Evolutionary conservation across 2,113 vertebrate genomes (phyloP).

Genomic region (Ceyx cyanopectus): DNA sequence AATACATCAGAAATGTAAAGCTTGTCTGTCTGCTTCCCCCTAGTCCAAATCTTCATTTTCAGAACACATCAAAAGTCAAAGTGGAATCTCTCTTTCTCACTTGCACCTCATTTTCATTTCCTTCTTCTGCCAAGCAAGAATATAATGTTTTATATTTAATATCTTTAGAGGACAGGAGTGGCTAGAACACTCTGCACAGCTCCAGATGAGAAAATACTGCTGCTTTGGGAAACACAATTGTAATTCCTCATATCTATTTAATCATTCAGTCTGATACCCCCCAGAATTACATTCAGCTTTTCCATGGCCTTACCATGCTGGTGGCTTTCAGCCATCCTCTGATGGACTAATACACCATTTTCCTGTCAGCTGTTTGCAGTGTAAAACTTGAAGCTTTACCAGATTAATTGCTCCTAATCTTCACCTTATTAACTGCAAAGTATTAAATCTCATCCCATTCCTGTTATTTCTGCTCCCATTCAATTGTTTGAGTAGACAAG

Average conservation of each 20-base stretch:
- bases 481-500: neutral
- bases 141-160: neutral
- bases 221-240: neutral
- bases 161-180: neutral
- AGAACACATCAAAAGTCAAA: rapidly evolving
- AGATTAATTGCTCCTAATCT: neutral
- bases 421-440: neutral
- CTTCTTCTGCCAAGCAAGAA: neutral
- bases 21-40: neutral
- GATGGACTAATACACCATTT: neutral
- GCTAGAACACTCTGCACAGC: neutral
- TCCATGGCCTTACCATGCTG: neutral
- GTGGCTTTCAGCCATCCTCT: neutral
- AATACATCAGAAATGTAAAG: neutral
- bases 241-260: neutral
- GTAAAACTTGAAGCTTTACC: neutral
- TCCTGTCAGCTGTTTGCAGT: neutral
- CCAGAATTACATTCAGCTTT: neutral
- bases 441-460: neutral
- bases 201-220: neutral
- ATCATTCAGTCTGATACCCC: neutral
- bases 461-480: neutral
- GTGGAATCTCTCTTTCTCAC: neutral
- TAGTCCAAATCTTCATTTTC: neutral
- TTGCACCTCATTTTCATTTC: neutral